phyloP scores from a whole-genome alignment of 2,888 invertebrate genomes.

The Apoda limacodes region DNA sequence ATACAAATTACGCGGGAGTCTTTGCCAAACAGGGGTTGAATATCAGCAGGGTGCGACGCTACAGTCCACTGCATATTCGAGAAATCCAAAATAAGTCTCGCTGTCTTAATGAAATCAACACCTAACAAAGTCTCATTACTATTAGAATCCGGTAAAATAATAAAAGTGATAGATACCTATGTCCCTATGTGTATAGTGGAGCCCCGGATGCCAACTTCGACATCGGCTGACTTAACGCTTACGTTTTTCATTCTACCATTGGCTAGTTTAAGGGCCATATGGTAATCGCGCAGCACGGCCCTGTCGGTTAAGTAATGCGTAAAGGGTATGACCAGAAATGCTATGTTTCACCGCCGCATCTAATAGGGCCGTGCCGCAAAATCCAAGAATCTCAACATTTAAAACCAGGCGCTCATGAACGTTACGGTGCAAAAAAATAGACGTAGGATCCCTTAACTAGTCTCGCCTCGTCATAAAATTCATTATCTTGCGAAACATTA shows the following conservation, averaged over 20 bases:
- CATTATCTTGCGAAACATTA: not conserved
- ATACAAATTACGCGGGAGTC: no score
- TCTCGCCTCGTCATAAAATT: slow-evolving; percentile 3
- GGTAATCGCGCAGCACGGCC: no score
- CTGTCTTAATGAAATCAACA: slow-evolving; percentile 8
- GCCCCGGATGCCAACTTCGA: slow-evolving; percentile 1
- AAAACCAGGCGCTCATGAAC: slow-evolving; percentile 1
- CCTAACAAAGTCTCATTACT: slow-evolving; percentile 9
- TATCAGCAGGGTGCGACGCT: no score
- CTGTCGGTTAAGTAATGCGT: not conserved
- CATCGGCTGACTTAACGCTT: not conserved
- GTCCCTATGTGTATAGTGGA: no score
- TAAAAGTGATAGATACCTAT: slow-evolving; percentile 2
- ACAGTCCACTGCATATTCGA: no score
- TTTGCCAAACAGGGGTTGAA: no score
- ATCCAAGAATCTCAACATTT: slow-evolving; percentile 4
- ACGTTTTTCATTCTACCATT: slow-evolving; percentile 1
- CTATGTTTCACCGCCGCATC: slow-evolving; percentile 10
- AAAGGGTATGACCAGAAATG: slow-evolving; percentile 9
- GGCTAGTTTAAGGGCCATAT: slow-evolving; percentile 5
- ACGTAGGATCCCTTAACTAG: slow-evolving; percentile 3
- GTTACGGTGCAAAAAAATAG: no score
- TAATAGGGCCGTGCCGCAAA: slow-evolving; percentile 5
- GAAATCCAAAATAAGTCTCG: no score
- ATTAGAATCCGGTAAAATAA: slow-evolving; percentile 5